Evolutionary conservation across 2,797 vertebrate species (phyloP), one percentile per base, ranked within the genome.

Genomic region (Rhinichthys osculus): DNA sequence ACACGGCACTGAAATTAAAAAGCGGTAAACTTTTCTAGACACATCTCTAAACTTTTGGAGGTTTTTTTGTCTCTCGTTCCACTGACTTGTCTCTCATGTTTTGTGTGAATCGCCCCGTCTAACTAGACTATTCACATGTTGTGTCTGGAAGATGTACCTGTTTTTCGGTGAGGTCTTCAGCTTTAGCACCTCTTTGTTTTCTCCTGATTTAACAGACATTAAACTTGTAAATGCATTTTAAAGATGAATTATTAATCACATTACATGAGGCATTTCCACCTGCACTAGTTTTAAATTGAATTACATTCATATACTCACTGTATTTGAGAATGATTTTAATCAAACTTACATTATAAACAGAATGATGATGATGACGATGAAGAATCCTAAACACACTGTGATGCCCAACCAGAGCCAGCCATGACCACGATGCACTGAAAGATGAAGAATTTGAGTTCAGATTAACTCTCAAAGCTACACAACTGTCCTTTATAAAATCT

Each of bases 401-500:
- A 78, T 64, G 23, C 57, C 77, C 57, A 78, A n/a, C 77, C 54
- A 62, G 54, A 7, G 35, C 54, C 35, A 78, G 9, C 33, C 35
- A 19, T 3, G 30, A 59, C 21, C 13, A n/a, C 1, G 52, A 78
- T 9, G 2, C 0, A 17, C 57, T 78, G 21, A 50, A 59, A 64
- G 3, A 62, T n/a, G 14, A 77, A n/a, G 1, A 59, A 9, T 40
- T 8, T 59, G 3, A 64, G 1, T 47, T 73, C 2, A 19, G 4
- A 42, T 64, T 14, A 47, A 47, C 13, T 47, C 44, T 47, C 7
- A 78, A 52, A 76, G 33, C 8, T 16, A 19, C 4, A 42, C 33
- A 30, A 33, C 16, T 33, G 44, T 10, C 10, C 54, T 9, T 59
- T 17, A 62, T 27, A 2, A 16, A 27, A n/a, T 6, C 4, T 14